phyloP scores from a whole-genome alignment of 2,113 vertebrate species.

The Phoxinus phoxinus region DNA sequence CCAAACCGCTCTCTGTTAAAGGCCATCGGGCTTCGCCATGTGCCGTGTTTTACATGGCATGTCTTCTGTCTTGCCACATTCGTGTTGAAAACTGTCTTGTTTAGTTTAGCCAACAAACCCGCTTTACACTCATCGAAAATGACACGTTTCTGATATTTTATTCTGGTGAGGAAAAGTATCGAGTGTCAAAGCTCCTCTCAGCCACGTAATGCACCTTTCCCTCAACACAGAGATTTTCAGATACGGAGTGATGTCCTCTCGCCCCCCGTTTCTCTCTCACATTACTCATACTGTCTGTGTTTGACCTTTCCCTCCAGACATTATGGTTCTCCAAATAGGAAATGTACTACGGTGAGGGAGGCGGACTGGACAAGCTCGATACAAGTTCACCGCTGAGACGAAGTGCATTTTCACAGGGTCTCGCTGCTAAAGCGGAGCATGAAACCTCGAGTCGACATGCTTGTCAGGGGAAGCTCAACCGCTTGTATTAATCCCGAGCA shows the following conservation, averaged over 20 bases:
- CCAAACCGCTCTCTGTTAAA: neutral
- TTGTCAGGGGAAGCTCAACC: neutral
- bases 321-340: constrained; percentile 20
- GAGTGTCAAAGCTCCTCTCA: constrained; percentile 7
- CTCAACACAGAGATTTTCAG: constrained; percentile 26
- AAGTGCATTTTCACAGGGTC: constrained; percentile 1
- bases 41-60: neutral
- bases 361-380: constrained; percentile 6
- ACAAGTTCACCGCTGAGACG: constrained; percentile 8
- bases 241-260: constrained; percentile 34
- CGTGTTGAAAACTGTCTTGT: neutral
- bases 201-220: constrained; percentile 10
- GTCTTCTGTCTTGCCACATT: neutral
- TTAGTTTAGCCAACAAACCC: neutral
- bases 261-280: neutral
- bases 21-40: neutral
- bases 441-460: neutral
- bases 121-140: neutral
- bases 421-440: neutral
- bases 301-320: constrained; percentile 48
- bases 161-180: neutral
- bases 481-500: neutral
- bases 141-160: neutral
- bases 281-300: constrained; percentile 32
- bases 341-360: constrained; percentile 12